These are phyloP conservation scores for Propsilocerus akamusi DNA, from an alignment of 1,140 invertebrate genomes.

Conservation along the genomic window DNA sequence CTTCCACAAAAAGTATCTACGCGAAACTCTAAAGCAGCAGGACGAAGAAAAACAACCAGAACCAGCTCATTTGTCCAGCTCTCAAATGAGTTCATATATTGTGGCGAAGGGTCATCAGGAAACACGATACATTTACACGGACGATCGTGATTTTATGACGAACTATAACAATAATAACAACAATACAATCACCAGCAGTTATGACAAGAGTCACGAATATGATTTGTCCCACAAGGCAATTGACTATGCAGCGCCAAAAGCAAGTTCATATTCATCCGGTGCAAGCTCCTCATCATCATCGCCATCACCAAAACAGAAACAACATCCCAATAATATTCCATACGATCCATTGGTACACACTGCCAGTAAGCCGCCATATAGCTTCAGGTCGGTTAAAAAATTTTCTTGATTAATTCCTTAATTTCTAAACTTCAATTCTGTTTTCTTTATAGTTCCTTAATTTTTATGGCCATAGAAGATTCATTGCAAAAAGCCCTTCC, in stretches of 20 bases:
- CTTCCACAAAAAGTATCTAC: constrained; percentile 8
- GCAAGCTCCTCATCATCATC: constrained; percentile 10
- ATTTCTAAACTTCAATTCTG: neutral
- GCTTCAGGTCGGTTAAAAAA: constrained; percentile 24
- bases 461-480: constrained; percentile 95
- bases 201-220: neutral
- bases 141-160: neutral
- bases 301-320: constrained; percentile 25
- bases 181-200: constrained; percentile 4
- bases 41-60: neutral
- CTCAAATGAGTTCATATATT: neutral
- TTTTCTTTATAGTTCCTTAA: constrained; percentile 64
- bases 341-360: constrained; percentile 61
- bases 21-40: neutral
- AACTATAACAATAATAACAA: constrained; percentile 7
- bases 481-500: constrained; percentile 73
- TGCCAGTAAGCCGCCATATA: constrained; percentile 83
- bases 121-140: neutral
- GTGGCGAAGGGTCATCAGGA: neutral
- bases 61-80: neutral
- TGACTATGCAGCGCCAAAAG: neutral
- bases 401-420: neutral
- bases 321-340: constrained; percentile 48
- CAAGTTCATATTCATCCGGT: neutral
- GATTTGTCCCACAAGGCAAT: neutral